Evolutionary conservation across 1,140 invertebrate genomes (phyloP).

Genomic region (Neoseiulus cucumeris): DNA sequence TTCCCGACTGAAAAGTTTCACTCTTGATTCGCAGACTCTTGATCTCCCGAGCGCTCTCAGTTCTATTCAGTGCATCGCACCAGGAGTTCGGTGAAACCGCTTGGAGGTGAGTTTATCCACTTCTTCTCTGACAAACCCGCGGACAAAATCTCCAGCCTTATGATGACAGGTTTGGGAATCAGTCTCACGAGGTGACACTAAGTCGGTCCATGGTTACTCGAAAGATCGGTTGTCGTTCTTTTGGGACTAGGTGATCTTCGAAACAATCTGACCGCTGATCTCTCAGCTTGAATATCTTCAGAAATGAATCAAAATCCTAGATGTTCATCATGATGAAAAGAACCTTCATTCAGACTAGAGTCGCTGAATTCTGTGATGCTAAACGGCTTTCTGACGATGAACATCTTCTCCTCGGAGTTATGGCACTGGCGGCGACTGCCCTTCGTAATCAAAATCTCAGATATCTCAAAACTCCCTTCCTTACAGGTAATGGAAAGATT

Average conservation of each 20-base stretch:
- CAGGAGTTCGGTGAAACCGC: no score
- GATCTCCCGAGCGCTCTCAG: no score
- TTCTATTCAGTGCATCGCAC: no score
- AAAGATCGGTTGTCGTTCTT: neutral
- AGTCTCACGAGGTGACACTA: neutral
- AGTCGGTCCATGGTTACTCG: slow-evolving; percentile 10
- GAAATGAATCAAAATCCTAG: neutral
- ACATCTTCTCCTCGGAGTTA: neutral
- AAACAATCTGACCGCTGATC: neutral
- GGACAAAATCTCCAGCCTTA: no score
- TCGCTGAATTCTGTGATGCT: slow-evolving; percentile 3
- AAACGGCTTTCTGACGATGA: slow-evolving; percentile 9
- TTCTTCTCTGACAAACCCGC: no score
- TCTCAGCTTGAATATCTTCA: neutral
- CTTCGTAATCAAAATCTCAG: neutral
- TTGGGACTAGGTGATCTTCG: slow-evolving; percentile 6
- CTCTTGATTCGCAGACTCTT: no score
- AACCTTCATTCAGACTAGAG: slow-evolving; percentile 9
- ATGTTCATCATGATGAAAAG: slow-evolving; percentile 8
- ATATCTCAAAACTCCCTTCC: neutral
- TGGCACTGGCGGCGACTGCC: neutral
- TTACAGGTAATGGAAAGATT: no score
- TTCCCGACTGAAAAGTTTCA: no score
- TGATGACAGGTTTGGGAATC: no score
- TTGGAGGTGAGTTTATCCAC: no score